Evolutionary conservation across 2,797 vertebrate genomes (phyloP).

Genomic region (Sebastes itinus): DNA sequence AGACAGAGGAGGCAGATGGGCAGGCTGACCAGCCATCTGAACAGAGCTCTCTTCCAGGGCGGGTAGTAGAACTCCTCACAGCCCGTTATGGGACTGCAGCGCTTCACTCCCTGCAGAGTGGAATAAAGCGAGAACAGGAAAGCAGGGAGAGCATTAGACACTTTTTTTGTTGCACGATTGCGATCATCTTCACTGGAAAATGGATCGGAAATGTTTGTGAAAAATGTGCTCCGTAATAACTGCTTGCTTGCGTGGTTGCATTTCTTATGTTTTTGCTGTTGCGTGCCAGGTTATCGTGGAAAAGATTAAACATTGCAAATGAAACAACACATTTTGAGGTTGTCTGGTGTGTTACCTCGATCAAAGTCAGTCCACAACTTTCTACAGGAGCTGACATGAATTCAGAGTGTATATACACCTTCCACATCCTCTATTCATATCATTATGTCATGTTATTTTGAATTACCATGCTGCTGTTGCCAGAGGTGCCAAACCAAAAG

Average conservation of each 20-base stretch:
- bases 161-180: neutral
- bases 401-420: neutral
- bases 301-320: neutral
- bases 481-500: neutral
- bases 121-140: neutral
- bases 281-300: neutral
- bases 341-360: neutral
- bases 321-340: neutral
- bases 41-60: slow-evolving; percentile 90
- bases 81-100: slow-evolving; percentile 91
- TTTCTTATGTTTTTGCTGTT: neutral
- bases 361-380: neutral
- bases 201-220: neutral
- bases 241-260: neutral
- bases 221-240: neutral
- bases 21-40: slow-evolving; percentile 92
- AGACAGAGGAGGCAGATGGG: slow-evolving; percentile 91
- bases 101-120: slow-evolving; percentile 84
- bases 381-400: neutral
- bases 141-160: neutral
- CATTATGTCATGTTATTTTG: neutral
- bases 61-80: slow-evolving; percentile 93
- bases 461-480: fast-evolving
- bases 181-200: neutral
- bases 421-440: neutral